Evolutionary conservation across 2,797 vertebrate species (phyloP).

Genomic region (Acanthurus lineatus): DNA sequence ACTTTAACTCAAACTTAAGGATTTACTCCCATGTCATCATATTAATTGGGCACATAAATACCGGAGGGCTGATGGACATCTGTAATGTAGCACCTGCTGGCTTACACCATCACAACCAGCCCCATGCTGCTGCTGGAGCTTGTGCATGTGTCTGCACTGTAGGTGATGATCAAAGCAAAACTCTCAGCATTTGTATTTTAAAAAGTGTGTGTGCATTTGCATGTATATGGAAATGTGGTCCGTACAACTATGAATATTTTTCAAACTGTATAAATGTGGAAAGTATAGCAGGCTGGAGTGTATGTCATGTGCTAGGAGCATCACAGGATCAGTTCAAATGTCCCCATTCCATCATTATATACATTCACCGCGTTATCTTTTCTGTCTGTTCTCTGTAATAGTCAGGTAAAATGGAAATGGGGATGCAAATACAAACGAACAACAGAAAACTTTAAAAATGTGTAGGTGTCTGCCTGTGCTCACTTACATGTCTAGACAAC

Average conservation of each 20-base stretch:
- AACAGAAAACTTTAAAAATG: too few relatives aligned
- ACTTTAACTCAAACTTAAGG: slow-evolving; percentile 74
- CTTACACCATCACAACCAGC: slow-evolving; percentile 42
- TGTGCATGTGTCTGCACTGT: slow-evolving; percentile 2
- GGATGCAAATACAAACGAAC: neutral
- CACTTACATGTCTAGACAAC: too few relatives aligned
- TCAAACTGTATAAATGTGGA: slow-evolving; percentile 32
- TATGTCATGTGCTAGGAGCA: slow-evolving; percentile 24
- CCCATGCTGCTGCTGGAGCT: slow-evolving; percentile 31
- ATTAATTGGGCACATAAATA: slow-evolving; percentile 67
- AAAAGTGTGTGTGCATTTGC: slow-evolving; percentile 27
- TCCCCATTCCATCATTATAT: slow-evolving; percentile 22
- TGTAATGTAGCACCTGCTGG: slow-evolving; percentile 53
- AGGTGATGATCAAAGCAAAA: slow-evolving; percentile 57
- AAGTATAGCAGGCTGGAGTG: slow-evolving; percentile 8
- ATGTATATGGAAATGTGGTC: slow-evolving; percentile 32
- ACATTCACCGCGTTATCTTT: neutral
- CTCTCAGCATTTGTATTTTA: slow-evolving; percentile 32
- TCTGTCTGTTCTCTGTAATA: slow-evolving; percentile 2
- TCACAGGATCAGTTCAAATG: slow-evolving; percentile 19
- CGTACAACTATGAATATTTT: slow-evolving; percentile 46
- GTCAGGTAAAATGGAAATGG: slow-evolving; percentile 4
- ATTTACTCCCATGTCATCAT: slow-evolving; percentile 59
- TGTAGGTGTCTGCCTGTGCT: too few relatives aligned
- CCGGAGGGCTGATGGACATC: slow-evolving; percentile 65